Evolutionary conservation across 2,113 vertebrate species (phyloP).

Genomic region (Phodopus roborovskii): DNA sequence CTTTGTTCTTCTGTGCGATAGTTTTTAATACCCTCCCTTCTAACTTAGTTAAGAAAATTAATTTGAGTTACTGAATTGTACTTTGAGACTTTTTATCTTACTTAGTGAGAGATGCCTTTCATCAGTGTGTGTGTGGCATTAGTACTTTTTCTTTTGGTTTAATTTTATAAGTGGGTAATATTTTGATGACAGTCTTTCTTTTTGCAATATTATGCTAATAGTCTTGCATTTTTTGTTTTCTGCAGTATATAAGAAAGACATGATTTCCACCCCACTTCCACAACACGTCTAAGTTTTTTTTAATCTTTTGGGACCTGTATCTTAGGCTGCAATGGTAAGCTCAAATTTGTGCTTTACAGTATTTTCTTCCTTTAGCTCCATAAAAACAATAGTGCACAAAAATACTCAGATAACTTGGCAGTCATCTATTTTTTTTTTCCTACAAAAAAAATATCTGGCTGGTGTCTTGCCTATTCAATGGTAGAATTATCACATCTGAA

Average conservation of each 20-base stretch:
- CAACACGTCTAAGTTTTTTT: slow-evolving; percentile 60
- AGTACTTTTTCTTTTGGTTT: not conserved
- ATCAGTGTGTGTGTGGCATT: not conserved
- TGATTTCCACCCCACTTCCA: slow-evolving; percentile 67
- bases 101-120: slow-evolving; percentile 10
- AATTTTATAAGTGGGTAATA: not conserved
- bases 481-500: not conserved
- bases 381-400: not conserved
- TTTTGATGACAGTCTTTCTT: not conserved
- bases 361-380: not conserved
- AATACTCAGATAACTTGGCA: not conserved
- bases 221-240: slow-evolving; percentile 46
- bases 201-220: not conserved
- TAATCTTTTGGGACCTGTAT: slow-evolving; percentile 67
- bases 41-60: not conserved
- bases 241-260: slow-evolving; percentile 73
- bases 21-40: not conserved
- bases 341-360: slow-evolving; percentile 38
- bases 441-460: not conserved
- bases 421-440: not conserved
- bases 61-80: slow-evolving; percentile 10
- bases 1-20: not conserved
- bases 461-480: not conserved
- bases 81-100: not conserved
- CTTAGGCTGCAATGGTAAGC: slow-evolving; percentile 85